Evolutionary conservation across 2,113 vertebrate genomes (phyloP), one percentile per base, ranked within the genome.

Genomic region (Anolis carolinensis): DNA sequence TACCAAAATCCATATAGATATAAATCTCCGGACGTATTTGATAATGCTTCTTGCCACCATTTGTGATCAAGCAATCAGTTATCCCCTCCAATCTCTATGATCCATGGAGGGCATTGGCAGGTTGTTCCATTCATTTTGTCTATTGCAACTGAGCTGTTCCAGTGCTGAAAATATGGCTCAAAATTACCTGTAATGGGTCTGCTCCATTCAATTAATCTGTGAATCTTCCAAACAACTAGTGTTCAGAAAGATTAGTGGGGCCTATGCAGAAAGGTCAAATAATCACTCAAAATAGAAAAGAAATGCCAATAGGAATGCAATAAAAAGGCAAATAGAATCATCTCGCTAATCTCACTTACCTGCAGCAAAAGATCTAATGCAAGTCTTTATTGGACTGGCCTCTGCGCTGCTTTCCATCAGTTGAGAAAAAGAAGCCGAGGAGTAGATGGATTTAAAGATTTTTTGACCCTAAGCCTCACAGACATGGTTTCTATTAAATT

Each of bases 401-500:
- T 48, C 88, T 68, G 62, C 30, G 34, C 36, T 83, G 65, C 79
- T 89, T 91, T 89, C 88, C 34, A 59, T 92, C 68, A 55, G 59
- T 14, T 84, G 27, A 68, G 63, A 73, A 89, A 87, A 72, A 87
- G 83, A 85, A 87, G 77, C 84, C 88, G 84, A 82, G 89, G 72
- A 83, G 77, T 74, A 63, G 86, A 87, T 91, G 89, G 25, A 90
- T 84, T 89, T 87, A 83, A 91, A 92, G 89, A 91, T 81, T 87
- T 78, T 92, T 89, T 91, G 83, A 89, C 79, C 89, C 48, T 83
- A 73, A 90, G 70, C 89, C 86, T 93, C 87, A 89, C 55, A 90
- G 93, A 77, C 27, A 27, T 91, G 74, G 74, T 89, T 93, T 92
- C 86, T 86, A 91, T 92, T 92, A 92, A 82, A 85, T 88, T 93